A percentile compares a stretch with the other conserved stretches of the same genome.
These are phyloP conservation scores for Pentalonia nigronervosa DNA, from an alignment of 1,140 invertebrate species.

Conservation along the genomic window DNA sequence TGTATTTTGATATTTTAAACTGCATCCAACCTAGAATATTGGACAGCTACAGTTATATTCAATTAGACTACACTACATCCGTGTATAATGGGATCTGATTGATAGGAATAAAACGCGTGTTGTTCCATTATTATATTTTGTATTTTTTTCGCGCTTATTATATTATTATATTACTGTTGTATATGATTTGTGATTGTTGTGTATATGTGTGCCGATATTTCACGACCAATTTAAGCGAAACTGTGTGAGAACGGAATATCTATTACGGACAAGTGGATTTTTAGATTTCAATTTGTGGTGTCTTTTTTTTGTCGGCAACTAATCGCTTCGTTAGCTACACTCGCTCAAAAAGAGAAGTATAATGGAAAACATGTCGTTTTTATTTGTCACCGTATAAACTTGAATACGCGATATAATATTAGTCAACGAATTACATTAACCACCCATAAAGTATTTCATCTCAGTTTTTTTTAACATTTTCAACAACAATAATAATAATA, in stretches of 20 bases:
- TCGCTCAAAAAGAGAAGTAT: background rate
- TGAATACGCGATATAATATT: background rate
- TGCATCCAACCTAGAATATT: constrained; percentile 26
- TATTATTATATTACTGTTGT: constrained; percentile 47
- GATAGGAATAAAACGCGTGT: constrained; percentile 34
- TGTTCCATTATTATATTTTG: constrained; percentile 50
- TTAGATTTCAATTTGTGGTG: constrained; percentile 53
- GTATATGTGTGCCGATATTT: constrained; percentile 48
- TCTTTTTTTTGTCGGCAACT: constrained; percentile 52
- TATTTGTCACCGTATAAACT: constrained; percentile 10
- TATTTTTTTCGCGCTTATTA: constrained; percentile 27
- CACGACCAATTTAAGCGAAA: constrained; percentile 52
- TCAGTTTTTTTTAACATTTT: background rate
- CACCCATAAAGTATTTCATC: background rate
- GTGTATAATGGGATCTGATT: constrained; percentile 53
- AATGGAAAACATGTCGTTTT: constrained; percentile 32
- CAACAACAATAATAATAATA: background rate
- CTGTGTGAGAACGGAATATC: constrained; percentile 53
- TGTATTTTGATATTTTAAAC: constrained; percentile 20
- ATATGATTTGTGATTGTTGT: constrained; percentile 39
- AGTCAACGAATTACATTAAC: background rate
- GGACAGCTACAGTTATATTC: constrained; percentile 51
- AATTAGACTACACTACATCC: constrained; percentile 41
- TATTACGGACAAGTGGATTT: constrained; percentile 52
- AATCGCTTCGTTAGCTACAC: constrained; percentile 42